phyloP scores from a whole-genome alignment of 2,888 invertebrate genomes.

The Xanthia icteritia region DNA sequence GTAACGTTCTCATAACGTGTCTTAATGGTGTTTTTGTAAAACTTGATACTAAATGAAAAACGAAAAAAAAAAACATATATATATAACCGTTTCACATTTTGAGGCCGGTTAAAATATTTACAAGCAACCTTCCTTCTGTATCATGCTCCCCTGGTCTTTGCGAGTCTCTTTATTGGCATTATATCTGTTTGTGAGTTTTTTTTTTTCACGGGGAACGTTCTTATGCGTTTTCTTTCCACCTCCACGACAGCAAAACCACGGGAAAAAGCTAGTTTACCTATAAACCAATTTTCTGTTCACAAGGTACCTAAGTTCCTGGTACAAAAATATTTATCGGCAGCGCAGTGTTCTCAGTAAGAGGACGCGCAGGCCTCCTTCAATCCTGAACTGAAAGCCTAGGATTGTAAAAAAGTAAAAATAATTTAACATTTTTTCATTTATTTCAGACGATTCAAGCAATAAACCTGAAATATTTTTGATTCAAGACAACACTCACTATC shows the following conservation, averaged over 20 bases:
- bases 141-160: not conserved
- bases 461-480: not conserved
- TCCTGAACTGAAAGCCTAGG: not conserved
- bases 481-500: no score
- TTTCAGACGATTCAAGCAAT: constrained; percentile 6
- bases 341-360: not conserved
- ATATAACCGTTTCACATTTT: not conserved
- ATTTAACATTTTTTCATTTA: not conserved
- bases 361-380: not conserved
- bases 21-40: not conserved
- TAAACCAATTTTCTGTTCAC: not conserved
- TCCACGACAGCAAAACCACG: not conserved
- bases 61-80: not conserved
- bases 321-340: not conserved
- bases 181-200: not conserved
- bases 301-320: no score
- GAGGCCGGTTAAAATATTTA: no score
- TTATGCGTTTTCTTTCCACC: not conserved
- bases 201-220: not conserved
- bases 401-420: not conserved
- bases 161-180: not conserved
- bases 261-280: no score
- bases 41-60: not conserved
- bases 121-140: no score
- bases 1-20: not conserved